Base-by-base conservation (phyloP, 2,888 invertebrate genomes). In the Cenopis cana region DNA sequence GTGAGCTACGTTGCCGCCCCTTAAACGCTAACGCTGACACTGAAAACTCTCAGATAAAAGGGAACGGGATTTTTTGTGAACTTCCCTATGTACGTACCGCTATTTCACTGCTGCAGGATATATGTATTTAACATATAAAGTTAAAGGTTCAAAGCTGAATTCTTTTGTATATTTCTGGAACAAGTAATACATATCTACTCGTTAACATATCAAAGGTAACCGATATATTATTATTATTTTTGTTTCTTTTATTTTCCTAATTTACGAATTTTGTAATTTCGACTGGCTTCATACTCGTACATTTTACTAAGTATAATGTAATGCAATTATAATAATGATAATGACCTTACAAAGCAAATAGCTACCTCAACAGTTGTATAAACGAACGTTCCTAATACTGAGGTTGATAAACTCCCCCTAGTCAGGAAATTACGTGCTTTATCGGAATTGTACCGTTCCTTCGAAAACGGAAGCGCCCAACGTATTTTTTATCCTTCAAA, bases 21-120 rank as follows among this genome's bases (percentile, higher is more conserved):
- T 71, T n/a, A n/a, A 60, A 62, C 68, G 74, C 70, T 56, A 74
- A 73, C 62, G 72, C 76, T 76, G 76, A 76, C 75, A 74, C 74
- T 77, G 76, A 79, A 78, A 80, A 79, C 79, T 72, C 50, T 36
- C n/a, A 78, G 78, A 81, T 79, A 79, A 80, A 78, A 74, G 77
- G 73, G 75, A 78, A 76, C 75, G 75, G 59, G 78, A 76, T 80
- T 78, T 81, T 81, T 76, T 77, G 77, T 78, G 73, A 79, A 78
- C 79, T 76, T 78, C 75, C 78, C 79, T 79, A 80, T 78, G 78
- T 76, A 77, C 80, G 74, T 80, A 76, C 73, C 9, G 18, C 41
- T 49, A 65, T 46, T 59, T 64, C 41, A 49, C 56, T 50, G 20
- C 36, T 50, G 50, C 20, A 36, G 49, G 10, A 46, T 60, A 60